Evolutionary conservation across 2,797 vertebrate species (phyloP).

Genomic region (Cossypha niveicapilla): DNA sequence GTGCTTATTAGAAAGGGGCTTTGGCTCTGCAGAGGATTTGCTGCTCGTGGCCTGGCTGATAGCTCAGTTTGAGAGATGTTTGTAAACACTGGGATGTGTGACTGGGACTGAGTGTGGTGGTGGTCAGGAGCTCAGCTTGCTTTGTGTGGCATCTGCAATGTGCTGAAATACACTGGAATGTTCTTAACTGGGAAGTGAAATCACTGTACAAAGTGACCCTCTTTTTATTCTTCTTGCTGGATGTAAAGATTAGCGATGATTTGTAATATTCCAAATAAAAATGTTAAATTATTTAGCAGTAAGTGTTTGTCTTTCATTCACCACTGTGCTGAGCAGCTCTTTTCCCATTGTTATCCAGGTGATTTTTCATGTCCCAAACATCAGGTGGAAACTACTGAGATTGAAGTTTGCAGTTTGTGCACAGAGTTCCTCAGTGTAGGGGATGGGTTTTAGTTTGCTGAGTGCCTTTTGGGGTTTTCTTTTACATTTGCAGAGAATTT

Average conservation of each 20-base stretch:
- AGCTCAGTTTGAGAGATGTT: neutral
- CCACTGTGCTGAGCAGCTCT: neutral
- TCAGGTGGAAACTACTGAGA: neutral
- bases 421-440: neutral
- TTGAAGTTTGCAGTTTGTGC: neutral
- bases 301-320: constrained; percentile 60
- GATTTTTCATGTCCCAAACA: neutral
- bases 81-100: neutral
- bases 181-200: neutral
- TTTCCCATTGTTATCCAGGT: neutral
- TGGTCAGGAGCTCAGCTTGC: neutral
- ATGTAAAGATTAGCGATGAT: constrained; percentile 19
- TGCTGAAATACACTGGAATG: neutral
- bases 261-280: constrained; percentile 55
- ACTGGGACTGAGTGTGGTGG: neutral
- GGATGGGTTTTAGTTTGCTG: neutral
- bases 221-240: neutral
- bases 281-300: constrained; percentile 31
- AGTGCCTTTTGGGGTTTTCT: neutral
- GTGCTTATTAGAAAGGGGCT: neutral
- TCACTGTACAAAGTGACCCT: neutral
- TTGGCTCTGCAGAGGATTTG: neutral
- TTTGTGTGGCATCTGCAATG: neutral
- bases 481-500: neutral
- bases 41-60: neutral